These are phyloP conservation scores for Campoplex nolae DNA, from an alignment of 2,888 invertebrate genomes.

Conservation along the genomic window DNA sequence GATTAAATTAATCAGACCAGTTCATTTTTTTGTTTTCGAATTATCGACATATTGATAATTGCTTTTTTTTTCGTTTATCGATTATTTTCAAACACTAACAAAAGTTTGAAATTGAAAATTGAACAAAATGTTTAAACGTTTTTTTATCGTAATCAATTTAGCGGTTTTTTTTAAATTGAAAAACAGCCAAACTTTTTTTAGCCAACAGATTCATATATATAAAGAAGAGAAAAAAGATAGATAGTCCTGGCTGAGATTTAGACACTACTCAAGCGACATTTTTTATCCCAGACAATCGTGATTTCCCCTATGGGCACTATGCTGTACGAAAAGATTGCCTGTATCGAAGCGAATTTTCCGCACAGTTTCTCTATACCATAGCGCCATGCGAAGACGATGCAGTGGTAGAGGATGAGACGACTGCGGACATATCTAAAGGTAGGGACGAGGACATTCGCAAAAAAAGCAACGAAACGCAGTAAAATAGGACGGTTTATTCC, in stretches of 20 bases:
- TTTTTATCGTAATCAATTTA: no score
- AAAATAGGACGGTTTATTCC: not conserved
- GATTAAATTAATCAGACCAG: no score
- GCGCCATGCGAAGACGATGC: constrained; percentile 7
- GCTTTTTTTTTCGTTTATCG: no score
- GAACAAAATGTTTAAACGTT: no score
- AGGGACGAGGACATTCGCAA: not conserved
- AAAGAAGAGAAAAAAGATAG: no score
- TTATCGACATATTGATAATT: no score
- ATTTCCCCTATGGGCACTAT: constrained; percentile 7
- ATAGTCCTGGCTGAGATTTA: not conserved
- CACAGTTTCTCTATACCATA: not conserved
- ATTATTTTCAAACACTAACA: no score
- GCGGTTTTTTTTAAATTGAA: no score
- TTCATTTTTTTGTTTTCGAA: no score
- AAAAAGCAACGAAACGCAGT: not conserved
- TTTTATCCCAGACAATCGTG: not conserved
- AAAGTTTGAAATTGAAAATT: no score
- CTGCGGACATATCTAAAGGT: not conserved
- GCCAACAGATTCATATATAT: no score
- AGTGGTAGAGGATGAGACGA: not conserved
- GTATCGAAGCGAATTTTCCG: not conserved
- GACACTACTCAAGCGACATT: not conserved
- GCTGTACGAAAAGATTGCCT: not conserved
- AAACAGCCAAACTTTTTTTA: no score